Evolutionary conservation across 2,797 vertebrate genomes (phyloP), one percentile per base, ranked within the genome.

Genomic region (Bradypus variegatus): DNA sequence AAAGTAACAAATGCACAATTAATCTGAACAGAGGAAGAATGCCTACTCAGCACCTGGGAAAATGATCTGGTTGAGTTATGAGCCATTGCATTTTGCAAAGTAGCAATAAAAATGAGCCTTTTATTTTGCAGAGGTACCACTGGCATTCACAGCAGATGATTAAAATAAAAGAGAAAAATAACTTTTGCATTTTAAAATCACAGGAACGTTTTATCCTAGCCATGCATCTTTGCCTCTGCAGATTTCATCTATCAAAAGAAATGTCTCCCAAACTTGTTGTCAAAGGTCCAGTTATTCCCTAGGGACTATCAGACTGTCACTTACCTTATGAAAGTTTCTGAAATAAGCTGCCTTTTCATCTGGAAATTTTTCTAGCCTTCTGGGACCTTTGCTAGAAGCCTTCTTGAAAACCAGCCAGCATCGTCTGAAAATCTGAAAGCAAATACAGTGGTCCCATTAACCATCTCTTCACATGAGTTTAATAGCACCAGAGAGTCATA

Each of bases 321-420:
- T 95, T 96, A 99, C 99, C 98, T 99, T 99, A 96, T 99, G 99
- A 96, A 99, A 99, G 97, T 98, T 99, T 96, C 99, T 98, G 97
- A 99, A 99, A 97, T 99, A 99, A 2, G 99, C 99, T 88, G 99
- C 99, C 95, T 99, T 99, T 97, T 99, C 99, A 95, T 99, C 99
- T 27, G 99, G 98, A 97, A 99, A 99, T 97, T 99, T 99, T 97
- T 99, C 99, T 96, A 99, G 97, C 90, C 99, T 98, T 73, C 99
- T 97, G 18, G 99, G 99, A 90, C 99, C 99, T 98, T 99, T 99
- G 97, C 99, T 99, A 70, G 99, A 99, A 55, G 99, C 99, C 95
- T 99, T 99, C 97, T 99, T 99, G 97, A 99, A 99, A 96, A 99
- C 99, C 94, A 99, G 97, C 99, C 99, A 99, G 96, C 98, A 99